Conservation (phyloP, 2,888 invertebrate genomes). For the Diogma glabrata region DNA sequence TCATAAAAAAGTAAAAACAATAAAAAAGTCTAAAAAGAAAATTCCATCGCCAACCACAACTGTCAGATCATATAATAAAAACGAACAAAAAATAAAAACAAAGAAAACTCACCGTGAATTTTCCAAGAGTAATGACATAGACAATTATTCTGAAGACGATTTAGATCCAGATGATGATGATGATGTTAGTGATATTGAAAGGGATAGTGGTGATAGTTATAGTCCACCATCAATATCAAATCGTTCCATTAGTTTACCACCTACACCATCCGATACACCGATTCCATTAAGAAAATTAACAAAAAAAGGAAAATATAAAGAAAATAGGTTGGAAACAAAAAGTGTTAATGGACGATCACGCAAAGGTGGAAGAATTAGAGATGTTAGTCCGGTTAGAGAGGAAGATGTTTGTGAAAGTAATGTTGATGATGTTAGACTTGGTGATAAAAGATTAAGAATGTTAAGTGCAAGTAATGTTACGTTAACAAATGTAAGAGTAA, state of each 20-base stretch:
- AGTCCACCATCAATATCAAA: slow-evolving; percentile 12
- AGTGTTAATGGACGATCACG: slow-evolving; percentile 9
- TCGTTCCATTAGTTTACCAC: slow-evolving; percentile 16
- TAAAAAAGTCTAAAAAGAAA: slow-evolving; percentile 12
- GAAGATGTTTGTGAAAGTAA: slow-evolving; percentile 33
- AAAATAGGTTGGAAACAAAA: slow-evolving; percentile 9
- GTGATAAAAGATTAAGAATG: slow-evolving; percentile 36
- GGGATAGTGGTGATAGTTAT: slow-evolving; percentile 9
- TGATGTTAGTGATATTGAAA: slow-evolving; percentile 11
- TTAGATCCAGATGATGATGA: slow-evolving; percentile 8
- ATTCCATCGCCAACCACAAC: too few relatives aligned
- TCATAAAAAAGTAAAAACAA: slow-evolving; percentile 8
- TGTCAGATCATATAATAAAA: too few relatives aligned
- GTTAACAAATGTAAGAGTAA: slow-evolving; percentile 47
- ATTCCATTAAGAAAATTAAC: slow-evolving; percentile 12
- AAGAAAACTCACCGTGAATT: too few relatives aligned
- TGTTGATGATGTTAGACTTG: slow-evolving; percentile 39
- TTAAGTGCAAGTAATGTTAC: slow-evolving; percentile 45
- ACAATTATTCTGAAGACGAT: slow-evolving; percentile 10
- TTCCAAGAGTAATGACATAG: background rate
- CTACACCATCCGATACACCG: slow-evolving; percentile 15
- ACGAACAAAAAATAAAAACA: background rate
- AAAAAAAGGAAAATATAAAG: slow-evolving; percentile 3
- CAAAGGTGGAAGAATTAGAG: slow-evolving; percentile 4
- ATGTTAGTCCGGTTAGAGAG: slow-evolving; percentile 15